phyloP scores from a whole-genome alignment of 2,113 vertebrate species.

The Ptyas mucosa region DNA sequence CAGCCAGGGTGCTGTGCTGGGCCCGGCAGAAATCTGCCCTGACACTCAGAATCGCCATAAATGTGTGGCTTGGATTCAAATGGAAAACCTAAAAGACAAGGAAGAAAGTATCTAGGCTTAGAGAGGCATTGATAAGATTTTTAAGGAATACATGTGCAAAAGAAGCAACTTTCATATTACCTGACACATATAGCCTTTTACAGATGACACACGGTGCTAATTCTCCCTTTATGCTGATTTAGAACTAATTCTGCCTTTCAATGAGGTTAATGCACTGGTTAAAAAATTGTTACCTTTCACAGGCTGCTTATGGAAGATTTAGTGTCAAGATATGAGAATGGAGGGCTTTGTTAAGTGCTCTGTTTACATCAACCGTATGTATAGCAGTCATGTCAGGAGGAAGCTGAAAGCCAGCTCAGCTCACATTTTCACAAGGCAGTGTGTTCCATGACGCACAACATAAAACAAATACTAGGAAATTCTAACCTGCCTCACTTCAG shows the following conservation, averaged over 20 bases:
- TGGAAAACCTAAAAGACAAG: slow-evolving; percentile 79
- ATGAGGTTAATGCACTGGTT: not conserved
- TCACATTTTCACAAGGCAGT: not conserved
- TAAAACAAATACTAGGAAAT: slow-evolving; percentile 48
- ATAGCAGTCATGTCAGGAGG: not conserved
- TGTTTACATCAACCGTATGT: not conserved
- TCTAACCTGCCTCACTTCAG: slow-evolving; percentile 41
- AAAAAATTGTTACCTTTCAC: not conserved
- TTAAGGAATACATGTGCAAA: fast-evolving
- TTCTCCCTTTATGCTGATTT: not conserved
- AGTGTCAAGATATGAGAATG: not conserved
- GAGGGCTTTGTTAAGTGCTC: not conserved
- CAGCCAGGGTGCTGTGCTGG: slow-evolving; percentile 94
- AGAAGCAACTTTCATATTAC: not conserved
- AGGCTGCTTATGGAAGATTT: not conserved
- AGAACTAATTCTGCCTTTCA: not conserved
- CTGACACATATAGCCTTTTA: not conserved
- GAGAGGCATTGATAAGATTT: not conserved
- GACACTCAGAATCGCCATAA: slow-evolving; percentile 98
- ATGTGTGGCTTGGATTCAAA: slow-evolving; percentile 89
- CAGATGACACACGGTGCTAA: not conserved
- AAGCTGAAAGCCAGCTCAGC: not conserved
- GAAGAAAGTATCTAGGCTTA: not conserved
- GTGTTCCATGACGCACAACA: slow-evolving; percentile 19
- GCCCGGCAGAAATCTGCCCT: slow-evolving; percentile 99